Base-by-base conservation (phyloP, 2,113 vertebrate genomes). In the Turdus rufiventris region DNA sequence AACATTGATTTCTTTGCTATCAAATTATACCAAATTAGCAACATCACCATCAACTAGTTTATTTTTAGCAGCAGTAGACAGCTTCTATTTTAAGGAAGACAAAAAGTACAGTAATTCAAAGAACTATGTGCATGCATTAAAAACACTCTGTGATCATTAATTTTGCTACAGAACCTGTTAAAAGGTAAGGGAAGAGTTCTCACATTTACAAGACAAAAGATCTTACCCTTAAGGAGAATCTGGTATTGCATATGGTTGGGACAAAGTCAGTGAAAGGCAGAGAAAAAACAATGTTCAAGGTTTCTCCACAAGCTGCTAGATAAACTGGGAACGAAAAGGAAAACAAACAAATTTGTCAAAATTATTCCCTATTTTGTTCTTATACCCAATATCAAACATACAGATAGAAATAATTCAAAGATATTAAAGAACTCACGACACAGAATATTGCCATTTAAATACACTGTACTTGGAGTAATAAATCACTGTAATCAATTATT, bases 261-360 rank as follows among this genome's bases (percentile, higher is more conserved):
- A 99, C 98, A 96, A 99, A 99, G 94, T 99, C 99, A 87, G 98
- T 98, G 97, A 99, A 99, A 95, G 99, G 99, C 96, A 99, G 97
- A 90, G 98, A 99, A 97, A 99, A 99, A 96, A 99, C 98, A 94
- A 99, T 99, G 96, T 98, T 99, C 94, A 99, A 91, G 17, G 99
- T 99, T 98, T 99, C 99, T 61, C 99, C 99, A 89, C 99, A 99
- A 88, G 99, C 99, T 96, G 99, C 99, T 65, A 99, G 98, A 98
- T 99, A 99, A 89, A 99, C 99, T 99, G 95, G 8, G 91, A 96
- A 42, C 79, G 48, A 94, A 94, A 43, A 95, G 40, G 47, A 83
- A 93, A 81, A 31, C 62, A 60, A 91, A n/a, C 61, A 48, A 19
- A 67, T 20, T 33, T 40, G 21, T 61, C 61, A 92, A 23, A 96